Conservation (phyloP, 2,113 vertebrate genomes). For the Panthera tigris region DNA sequence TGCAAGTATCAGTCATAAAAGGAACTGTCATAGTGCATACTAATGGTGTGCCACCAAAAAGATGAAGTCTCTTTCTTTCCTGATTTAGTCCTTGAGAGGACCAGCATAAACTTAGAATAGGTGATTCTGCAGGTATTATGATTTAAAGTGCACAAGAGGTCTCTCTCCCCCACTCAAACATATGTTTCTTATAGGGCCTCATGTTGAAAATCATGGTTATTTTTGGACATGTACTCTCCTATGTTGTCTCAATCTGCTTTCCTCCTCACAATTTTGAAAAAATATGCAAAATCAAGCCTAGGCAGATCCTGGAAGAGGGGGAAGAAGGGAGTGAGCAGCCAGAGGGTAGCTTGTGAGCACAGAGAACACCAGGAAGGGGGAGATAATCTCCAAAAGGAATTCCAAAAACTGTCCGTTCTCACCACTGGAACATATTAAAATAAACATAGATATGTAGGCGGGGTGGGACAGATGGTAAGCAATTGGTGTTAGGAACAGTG, state of each 20-base stretch:
- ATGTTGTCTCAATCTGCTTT: slow-evolving; percentile 7
- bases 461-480: background rate
- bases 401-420: background rate
- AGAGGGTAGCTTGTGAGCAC: background rate
- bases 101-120: background rate
- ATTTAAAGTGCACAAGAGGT: background rate
- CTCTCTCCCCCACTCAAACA: background rate
- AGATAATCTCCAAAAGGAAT: background rate
- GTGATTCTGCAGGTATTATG: background rate
- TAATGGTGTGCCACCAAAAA: background rate
- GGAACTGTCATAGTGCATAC: background rate
- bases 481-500: background rate
- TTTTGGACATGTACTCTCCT: background rate
- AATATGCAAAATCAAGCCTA: background rate
- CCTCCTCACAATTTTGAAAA: slow-evolving; percentile 3
- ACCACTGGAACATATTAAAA: background rate
- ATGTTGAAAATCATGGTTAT: background rate
- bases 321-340: background rate
- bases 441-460: background rate
- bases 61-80: background rate
- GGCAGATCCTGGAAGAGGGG: background rate
- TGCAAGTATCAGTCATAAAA: slow-evolving; percentile 6
- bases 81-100: background rate
- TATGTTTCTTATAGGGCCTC: background rate
- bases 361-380: background rate